These are phyloP conservation scores for Bucorvus abyssinicus DNA, from an alignment of 2,797 vertebrate genomes.

Conservation along the genomic window DNA sequence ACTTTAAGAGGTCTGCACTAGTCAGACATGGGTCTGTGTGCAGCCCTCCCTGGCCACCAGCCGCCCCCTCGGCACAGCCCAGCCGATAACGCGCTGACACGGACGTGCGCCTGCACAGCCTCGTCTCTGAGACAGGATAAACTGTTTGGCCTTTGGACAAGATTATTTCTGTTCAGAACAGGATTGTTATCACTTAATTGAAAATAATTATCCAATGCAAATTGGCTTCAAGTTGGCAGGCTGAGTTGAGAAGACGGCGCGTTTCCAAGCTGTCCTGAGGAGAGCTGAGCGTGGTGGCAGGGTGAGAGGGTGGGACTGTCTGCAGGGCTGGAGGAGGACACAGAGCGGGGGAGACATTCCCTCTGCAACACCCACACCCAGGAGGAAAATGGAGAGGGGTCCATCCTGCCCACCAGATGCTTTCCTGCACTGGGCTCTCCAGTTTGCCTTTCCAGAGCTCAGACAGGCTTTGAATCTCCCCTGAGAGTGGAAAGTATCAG, in stretches of 20 bases:
- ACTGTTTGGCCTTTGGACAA: slow-evolving; percentile 74
- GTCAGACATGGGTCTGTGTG: not conserved
- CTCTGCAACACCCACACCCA: not conserved
- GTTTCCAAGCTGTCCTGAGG: slow-evolving; percentile 47
- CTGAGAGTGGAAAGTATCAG: fast-evolving
- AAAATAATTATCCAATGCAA: slow-evolving; percentile 79
- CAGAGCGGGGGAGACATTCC: fast-evolving
- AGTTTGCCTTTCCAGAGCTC: not conserved
- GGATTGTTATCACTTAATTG: slow-evolving; percentile 77
- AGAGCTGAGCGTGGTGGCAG: not conserved
- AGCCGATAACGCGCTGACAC: not conserved
- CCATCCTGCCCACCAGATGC: fast-evolving
- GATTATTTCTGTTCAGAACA: slow-evolving; percentile 74
- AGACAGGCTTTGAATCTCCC: not conserved
- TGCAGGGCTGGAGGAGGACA: not conserved
- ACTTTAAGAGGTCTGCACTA: not conserved
- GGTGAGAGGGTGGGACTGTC: not conserved
- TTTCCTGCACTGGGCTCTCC: fast-evolving
- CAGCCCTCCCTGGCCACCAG: not conserved
- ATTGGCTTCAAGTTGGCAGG: slow-evolving; percentile 64
- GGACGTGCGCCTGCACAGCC: not conserved
- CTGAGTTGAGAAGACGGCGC: slow-evolving; percentile 41
- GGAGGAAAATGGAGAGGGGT: fast-evolving
- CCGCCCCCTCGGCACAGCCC: not conserved
- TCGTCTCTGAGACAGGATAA: slow-evolving; percentile 56